Evolutionary conservation across 2,113 vertebrate genomes (phyloP).

Genomic region (Eptesicus fuscus): DNA sequence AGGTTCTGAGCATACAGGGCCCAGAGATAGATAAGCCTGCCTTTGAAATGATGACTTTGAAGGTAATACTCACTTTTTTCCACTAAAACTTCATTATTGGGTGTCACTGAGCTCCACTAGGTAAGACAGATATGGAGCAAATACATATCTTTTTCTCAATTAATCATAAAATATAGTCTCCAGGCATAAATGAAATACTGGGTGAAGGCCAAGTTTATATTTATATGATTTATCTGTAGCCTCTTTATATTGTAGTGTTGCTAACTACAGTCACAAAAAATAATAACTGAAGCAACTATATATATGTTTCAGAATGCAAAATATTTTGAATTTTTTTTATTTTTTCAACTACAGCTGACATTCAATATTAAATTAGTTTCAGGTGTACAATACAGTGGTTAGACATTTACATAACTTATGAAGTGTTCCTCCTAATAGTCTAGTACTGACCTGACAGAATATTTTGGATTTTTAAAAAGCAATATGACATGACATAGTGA

Average conservation of each 20-base stretch:
- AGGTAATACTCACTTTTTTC: constrained; percentile 46
- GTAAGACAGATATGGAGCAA: background rate
- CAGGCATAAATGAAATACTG: constrained; percentile 44
- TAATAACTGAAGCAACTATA: background rate
- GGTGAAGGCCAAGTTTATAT: constrained; percentile 38
- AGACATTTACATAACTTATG: background rate
- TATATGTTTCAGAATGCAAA: background rate
- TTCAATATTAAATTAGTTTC: background rate
- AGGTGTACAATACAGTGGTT: background rate
- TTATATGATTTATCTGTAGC: constrained; percentile 20
- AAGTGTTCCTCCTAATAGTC: background rate
- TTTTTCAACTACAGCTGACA: background rate
- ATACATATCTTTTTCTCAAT: constrained; percentile 39
- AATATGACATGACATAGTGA: background rate
- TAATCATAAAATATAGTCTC: constrained; percentile 31
- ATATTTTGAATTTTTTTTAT: background rate
- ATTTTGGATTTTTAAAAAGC: background rate
- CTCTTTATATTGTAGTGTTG: background rate
- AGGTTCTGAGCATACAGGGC: background rate
- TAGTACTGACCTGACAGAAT: background rate
- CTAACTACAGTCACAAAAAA: constrained; percentile 18
- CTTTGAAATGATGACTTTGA: constrained; percentile 42
- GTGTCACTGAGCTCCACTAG: constrained; percentile 36
- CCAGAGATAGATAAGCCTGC: background rate
- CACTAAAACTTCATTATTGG: constrained; percentile 35